Evolutionary conservation across 2,888 invertebrate species (phyloP), one percentile per base, ranked within the genome.

Genomic region (Phorcus lineatus): DNA sequence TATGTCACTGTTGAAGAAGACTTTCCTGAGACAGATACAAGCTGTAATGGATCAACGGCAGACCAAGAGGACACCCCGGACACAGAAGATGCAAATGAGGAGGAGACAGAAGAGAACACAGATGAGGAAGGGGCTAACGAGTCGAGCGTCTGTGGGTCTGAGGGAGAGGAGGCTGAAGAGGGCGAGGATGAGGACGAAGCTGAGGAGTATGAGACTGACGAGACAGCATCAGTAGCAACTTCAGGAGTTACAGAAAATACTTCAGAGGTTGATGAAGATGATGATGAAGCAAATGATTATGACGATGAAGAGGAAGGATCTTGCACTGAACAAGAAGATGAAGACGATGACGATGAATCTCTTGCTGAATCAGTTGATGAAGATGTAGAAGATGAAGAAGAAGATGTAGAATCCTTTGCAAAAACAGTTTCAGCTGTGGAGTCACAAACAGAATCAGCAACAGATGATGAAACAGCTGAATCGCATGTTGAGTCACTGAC

Each of bases 71-170:
- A 67, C 7, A 52, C n/a, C 52, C 9, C 7, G 24, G 17, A 24
- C n/a, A 40, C 36, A 40, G 47, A 74, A 74, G 74, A 40, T 22
- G 17, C 40, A 17, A 47, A 74, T 16, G 47, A 74, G 19, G 70
- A 74, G 70, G 47, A 74, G 36, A 22, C 74, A 28, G 31, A 53
- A 17, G 55, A n/a, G 13, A 53, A 36, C 52, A 22, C 57, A 54
- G 62, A 52, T 28, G 74, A 62, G 1, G 74, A 74, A 53, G 79
- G n/a, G 31, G 78, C 67, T 17, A 54, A 19, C 66, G 57, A 47
- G 24, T 36, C 52, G 19, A 57, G 22, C n/a, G 40, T n/a, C 31
- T 67, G 55, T 67, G 74, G 16, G 0, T 19, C 31, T 52, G 75
- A 67, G 16, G 47, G 52, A 47, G n/a, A 17, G 55, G 36, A 36